Conservation (phyloP, 1,140 invertebrate genomes). For the Mya arenaria region DNA sequence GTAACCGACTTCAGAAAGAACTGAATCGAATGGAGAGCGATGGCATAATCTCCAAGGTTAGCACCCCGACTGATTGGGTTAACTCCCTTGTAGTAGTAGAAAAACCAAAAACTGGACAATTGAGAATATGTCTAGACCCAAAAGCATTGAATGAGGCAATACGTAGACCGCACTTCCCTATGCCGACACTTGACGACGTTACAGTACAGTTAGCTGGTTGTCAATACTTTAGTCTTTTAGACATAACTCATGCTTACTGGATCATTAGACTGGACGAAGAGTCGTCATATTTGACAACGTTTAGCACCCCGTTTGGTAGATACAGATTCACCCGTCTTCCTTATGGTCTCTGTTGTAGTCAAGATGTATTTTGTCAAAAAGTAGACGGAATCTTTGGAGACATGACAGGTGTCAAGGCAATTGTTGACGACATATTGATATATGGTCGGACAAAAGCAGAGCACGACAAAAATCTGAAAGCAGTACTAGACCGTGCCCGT, state of each 20-base stretch:
- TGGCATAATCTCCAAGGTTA: slow-evolving; percentile 46
- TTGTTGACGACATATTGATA: slow-evolving; percentile 79
- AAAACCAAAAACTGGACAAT: slow-evolving; percentile 64
- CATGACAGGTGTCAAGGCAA: slow-evolving; percentile 69
- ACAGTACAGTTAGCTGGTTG: slow-evolving; percentile 32
- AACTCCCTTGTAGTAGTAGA: slow-evolving; percentile 49
- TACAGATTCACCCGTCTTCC: slow-evolving; percentile 75
- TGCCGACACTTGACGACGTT: slow-evolving; percentile 57
- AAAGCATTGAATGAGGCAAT: slow-evolving; percentile 81
- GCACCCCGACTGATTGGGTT: slow-evolving; percentile 61
- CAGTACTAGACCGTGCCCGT: slow-evolving; percentile 74
- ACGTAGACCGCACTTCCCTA: slow-evolving; percentile 66
- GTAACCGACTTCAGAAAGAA: slow-evolving; percentile 57
- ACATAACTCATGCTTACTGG: slow-evolving; percentile 76
- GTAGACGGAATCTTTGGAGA: slow-evolving; percentile 73
- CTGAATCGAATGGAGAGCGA: slow-evolving; percentile 40
- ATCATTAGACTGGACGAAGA: slow-evolving; percentile 79
- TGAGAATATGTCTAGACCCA: slow-evolving; percentile 83
- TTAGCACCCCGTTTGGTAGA: slow-evolving; percentile 75
- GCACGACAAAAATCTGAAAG: slow-evolving; percentile 72
- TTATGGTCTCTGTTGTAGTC: slow-evolving; percentile 66
- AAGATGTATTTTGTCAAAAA: slow-evolving; percentile 75
- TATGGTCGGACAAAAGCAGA: slow-evolving; percentile 64
- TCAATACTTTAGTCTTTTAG: slow-evolving; percentile 57
- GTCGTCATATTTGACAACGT: slow-evolving; percentile 64